Percentiles rank a stretch among this genome's conserved stretches.
Evolutionary conservation across 2,888 invertebrate genomes (phyloP).

Genomic region (Exephanes ischioxanthus): DNA sequence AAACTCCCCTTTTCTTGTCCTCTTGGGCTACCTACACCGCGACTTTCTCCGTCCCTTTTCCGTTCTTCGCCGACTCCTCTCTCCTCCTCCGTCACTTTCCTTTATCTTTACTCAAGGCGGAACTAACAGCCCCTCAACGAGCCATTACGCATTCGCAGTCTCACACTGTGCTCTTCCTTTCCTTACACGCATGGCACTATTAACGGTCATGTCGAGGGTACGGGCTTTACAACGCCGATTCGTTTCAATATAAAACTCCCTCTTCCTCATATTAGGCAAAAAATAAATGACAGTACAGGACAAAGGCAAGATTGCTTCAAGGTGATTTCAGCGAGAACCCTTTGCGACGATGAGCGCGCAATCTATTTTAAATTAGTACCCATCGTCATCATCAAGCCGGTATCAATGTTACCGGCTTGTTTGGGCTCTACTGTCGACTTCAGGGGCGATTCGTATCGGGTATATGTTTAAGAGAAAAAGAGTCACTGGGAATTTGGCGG

Average conservation of each 20-base stretch:
- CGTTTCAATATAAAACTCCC: not conserved
- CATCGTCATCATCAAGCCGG: not conserved
- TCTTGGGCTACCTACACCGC: slow-evolving; percentile 30
- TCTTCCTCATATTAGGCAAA: not conserved
- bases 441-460: slow-evolving; percentile 24
- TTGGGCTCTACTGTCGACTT: slow-evolving; percentile 11
- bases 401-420: not conserved
- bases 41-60: slow-evolving; percentile 32
- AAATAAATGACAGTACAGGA: not conserved
- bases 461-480: slow-evolving; percentile 8
- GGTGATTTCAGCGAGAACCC: not conserved
- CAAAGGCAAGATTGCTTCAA: not conserved
- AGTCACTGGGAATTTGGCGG: slow-evolving; percentile 25
- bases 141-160: slow-evolving; percentile 67
- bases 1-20: slow-evolving; percentile 28
- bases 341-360: not conserved
- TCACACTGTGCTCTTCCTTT: slow-evolving; percentile 28
- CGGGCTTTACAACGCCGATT: not conserved
- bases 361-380: slow-evolving; percentile 38
- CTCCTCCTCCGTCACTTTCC: slow-evolving; percentile 38
- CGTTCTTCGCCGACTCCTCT: slow-evolving; percentile 16
- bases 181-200: not conserved
- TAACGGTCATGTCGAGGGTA: slow-evolving; percentile 1
- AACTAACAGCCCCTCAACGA: slow-evolving; percentile 79
- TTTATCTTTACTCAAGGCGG: slow-evolving; percentile 65